These are phyloP conservation scores for Notechis scutatus DNA, from an alignment of 2,113 vertebrate species.

Conservation along the genomic window DNA sequence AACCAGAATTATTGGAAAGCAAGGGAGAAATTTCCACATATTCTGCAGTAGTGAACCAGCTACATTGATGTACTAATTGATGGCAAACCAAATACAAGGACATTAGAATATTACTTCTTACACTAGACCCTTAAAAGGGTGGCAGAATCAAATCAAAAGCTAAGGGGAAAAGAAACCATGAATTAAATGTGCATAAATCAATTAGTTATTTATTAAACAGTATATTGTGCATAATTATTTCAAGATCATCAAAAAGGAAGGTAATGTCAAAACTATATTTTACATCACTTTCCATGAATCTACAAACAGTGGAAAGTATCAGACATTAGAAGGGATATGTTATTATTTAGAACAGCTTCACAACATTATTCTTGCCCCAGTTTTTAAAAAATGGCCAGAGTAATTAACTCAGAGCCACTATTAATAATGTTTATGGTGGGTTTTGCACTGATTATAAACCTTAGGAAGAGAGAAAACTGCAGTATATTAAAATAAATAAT, in stretches of 20 bases:
- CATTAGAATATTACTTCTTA: neutral
- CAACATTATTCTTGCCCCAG: neutral
- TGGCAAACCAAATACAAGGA: neutral
- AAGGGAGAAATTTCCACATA: neutral
- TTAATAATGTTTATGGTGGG: neutral
- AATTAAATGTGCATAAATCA: neutral
- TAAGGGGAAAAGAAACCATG: neutral
- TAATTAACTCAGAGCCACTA: neutral
- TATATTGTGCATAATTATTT: accelerated
- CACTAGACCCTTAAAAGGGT: neutral
- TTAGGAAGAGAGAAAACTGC: conserved; percentile 1
- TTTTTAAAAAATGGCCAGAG: neutral
- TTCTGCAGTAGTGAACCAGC: neutral
- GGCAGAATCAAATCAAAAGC: neutral
- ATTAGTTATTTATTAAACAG: neutral
- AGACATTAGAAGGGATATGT: neutral
- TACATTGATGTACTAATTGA: neutral
- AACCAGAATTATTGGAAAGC: neutral
- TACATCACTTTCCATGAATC: accelerated
- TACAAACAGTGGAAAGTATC: neutral
- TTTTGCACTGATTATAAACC: neutral
- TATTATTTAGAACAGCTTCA: neutral
- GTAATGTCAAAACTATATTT: neutral
- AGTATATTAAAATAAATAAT: neutral
- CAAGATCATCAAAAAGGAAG: neutral